phyloP scores from a whole-genome alignment of 2,888 invertebrate genomes.

The Amblyteles armatorius region DNA sequence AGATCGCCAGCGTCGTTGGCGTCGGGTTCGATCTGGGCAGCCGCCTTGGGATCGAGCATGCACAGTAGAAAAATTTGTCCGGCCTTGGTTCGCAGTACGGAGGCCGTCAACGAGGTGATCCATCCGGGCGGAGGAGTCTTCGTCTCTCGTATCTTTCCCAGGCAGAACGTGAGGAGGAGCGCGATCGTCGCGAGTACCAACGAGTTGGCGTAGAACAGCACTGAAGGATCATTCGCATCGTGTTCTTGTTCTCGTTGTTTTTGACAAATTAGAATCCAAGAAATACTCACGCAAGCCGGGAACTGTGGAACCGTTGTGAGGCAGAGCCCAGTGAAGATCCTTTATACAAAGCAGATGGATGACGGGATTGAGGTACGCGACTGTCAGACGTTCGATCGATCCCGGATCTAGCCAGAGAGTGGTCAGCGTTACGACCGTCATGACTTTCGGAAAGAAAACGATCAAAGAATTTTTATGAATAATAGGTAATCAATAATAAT shows the following conservation, averaged over 20 bases:
- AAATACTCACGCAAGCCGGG: constrained; percentile 73
- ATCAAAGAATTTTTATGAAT: not conserved
- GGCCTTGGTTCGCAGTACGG: constrained; percentile 62
- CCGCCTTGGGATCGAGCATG: constrained; percentile 77
- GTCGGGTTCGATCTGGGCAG: constrained; percentile 73
- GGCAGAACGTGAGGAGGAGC: constrained; percentile 67
- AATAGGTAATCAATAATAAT: not conserved
- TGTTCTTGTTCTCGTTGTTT: not conserved
- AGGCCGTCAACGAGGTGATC: constrained; percentile 70
- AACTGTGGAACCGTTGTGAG: constrained; percentile 85
- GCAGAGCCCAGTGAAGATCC: constrained; percentile 86
- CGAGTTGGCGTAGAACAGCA: too few species aligned
- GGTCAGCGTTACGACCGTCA: constrained; percentile 87
- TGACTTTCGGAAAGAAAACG: constrained; percentile 78
- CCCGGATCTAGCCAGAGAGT: constrained; percentile 87
- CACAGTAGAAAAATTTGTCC: too few species aligned
- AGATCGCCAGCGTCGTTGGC: constrained; percentile 74
- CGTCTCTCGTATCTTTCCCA: constrained; percentile 73
- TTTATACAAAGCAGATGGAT: constrained; percentile 87
- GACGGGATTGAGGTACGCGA: constrained; percentile 87
- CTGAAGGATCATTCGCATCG: constrained; percentile 55
- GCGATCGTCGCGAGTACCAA: constrained; percentile 63
- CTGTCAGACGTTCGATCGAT: constrained; percentile 86
- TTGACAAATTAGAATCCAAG: not conserved
- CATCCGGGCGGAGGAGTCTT: constrained; percentile 73